Evolutionary conservation across 64 coral and sea anemone species (phyloP).

Genomic region (Dendronephthya gigantea): DNA sequence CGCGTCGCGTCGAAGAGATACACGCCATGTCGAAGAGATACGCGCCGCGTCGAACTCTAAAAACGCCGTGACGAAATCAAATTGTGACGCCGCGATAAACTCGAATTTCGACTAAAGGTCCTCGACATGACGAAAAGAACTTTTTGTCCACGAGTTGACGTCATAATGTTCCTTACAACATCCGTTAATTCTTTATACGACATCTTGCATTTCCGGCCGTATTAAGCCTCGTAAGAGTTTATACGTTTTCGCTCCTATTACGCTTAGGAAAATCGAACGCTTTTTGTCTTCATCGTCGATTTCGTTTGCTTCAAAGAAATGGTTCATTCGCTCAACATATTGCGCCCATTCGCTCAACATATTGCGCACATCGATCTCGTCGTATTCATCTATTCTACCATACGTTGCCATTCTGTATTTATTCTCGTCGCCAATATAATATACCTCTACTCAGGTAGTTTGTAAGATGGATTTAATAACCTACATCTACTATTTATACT

Average conservation of each 20-base stretch:
- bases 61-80: too few species aligned
- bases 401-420: not conserved
- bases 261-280: not conserved
- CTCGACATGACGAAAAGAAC: too few species aligned
- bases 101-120: too few species aligned
- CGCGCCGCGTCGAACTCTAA: too few species aligned
- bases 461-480: too few species aligned
- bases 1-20: too few species aligned
- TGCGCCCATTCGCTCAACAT: not conserved
- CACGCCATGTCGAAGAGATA: too few species aligned
- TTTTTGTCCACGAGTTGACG: too few species aligned
- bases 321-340: not conserved
- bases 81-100: too few species aligned
- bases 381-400: not conserved
- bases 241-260: not conserved
- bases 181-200: constrained; percentile 8
- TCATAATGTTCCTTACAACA: not conserved
- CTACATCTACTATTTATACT: too few species aligned
- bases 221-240: not conserved
- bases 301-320: not conserved
- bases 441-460: too few species aligned
- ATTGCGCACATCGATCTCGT: not conserved
- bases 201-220: not conserved
- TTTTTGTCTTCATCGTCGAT: not conserved
- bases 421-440: not conserved